phyloP scores from a whole-genome alignment of 35 echinoderm and acorn worm species.

The Diadema setosum region DNA sequence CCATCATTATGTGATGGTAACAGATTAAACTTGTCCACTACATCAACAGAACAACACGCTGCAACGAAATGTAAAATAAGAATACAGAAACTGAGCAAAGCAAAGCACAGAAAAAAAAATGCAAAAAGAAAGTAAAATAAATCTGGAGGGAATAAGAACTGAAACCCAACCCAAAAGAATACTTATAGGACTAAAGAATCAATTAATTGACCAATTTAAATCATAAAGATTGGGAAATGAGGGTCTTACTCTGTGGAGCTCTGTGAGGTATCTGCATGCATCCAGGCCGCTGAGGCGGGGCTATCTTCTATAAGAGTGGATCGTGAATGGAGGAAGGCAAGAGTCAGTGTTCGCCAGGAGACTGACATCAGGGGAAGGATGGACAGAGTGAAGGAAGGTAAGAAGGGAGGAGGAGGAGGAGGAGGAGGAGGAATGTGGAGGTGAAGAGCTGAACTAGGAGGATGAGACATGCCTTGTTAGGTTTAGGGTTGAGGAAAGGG shows the following conservation, averaged over 20 bases:
- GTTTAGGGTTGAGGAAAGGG: neutral
- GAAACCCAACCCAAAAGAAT: neutral
- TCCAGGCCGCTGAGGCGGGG: neutral
- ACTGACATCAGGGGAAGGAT: constrained; percentile 31
- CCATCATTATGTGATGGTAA: too few species aligned
- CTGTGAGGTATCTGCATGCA: constrained; percentile 33
- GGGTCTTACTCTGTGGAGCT: constrained; percentile 25
- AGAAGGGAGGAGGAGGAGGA: neutral
- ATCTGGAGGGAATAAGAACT: neutral
- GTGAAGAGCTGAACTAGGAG: neutral
- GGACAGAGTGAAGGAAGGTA: neutral
- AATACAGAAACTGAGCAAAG: neutral
- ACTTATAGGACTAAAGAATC: neutral
- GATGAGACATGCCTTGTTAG: neutral
- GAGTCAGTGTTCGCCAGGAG: constrained; percentile 7
- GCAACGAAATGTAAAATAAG: neutral
- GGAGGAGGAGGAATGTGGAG: constrained; percentile 15
- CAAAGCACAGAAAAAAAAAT: neutral
- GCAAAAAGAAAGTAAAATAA: neutral
- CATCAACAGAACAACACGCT: neutral
- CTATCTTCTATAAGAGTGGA: constrained; percentile 60
- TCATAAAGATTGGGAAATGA: neutral
- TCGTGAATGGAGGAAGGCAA: constrained; percentile 69
- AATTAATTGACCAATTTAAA: too few species aligned
- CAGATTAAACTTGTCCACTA: neutral